These are phyloP conservation scores for Corella eumyota DNA, from an alignment of 23 tunicate species.

Conservation along the genomic window DNA sequence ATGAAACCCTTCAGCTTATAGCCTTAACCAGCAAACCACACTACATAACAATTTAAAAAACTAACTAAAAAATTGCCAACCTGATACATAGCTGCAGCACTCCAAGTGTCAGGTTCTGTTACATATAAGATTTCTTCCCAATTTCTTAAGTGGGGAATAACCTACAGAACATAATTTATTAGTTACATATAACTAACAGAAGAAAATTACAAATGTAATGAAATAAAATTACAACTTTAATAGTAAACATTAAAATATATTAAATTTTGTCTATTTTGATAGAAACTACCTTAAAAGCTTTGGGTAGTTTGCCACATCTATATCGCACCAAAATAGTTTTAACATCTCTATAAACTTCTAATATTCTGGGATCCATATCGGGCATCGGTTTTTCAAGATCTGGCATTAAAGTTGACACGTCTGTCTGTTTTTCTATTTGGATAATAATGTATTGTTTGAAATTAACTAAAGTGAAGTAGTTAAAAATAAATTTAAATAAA, in stretches of 20 bases:
- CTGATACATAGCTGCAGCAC: slow-evolving; percentile 89
- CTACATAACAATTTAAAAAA: too few species aligned
- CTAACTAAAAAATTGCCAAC: too few species aligned
- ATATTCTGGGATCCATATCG: slow-evolving; percentile 57
- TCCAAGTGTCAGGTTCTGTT: slow-evolving; percentile 88
- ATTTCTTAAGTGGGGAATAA: slow-evolving; percentile 69
- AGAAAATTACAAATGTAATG: too few species aligned
- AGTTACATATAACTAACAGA: too few species aligned
- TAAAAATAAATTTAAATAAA: not conserved
- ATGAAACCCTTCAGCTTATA: too few species aligned
- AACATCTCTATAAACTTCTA: slow-evolving; percentile 61
- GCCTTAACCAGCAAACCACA: too few species aligned
- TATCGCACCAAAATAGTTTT: slow-evolving; percentile 36
- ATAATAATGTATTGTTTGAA: too few species aligned
- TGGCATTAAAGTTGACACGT: slow-evolving; percentile 56
- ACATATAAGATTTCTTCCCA: slow-evolving; percentile 87
- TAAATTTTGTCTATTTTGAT: too few species aligned
- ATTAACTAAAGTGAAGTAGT: not conserved
- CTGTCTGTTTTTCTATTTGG: slow-evolving; percentile 41
- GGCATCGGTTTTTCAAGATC: slow-evolving; percentile 52
- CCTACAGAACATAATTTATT: slow-evolving; percentile 11
- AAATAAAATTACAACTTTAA: too few species aligned
- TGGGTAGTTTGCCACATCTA: slow-evolving; percentile 83
- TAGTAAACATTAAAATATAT: too few species aligned
- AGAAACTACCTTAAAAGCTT: slow-evolving; percentile 49